Percentiles rank a stretch among this genome's conserved stretches.
These are phyloP conservation scores for Petrocephalus microphthalmus DNA, from an alignment of 2,113 vertebrate genomes.

Conservation along the genomic window DNA sequence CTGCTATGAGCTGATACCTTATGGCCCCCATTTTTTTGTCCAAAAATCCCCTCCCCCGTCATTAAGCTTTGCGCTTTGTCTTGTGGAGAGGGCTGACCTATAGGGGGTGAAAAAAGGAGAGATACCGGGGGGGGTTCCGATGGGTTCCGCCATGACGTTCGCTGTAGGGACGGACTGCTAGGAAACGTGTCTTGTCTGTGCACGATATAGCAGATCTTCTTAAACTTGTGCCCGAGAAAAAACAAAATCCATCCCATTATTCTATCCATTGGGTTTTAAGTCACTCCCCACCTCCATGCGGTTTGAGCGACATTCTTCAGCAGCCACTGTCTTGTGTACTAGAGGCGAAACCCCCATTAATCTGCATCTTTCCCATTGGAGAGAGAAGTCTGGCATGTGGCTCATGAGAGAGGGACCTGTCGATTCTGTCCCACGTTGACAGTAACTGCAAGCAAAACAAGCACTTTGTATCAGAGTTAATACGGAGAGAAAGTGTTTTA, in stretches of 20 bases:
- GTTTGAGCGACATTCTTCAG: slow-evolving; percentile 16
- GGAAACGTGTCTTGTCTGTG: slow-evolving; percentile 37
- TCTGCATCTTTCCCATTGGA: slow-evolving; percentile 34
- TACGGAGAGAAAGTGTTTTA: slow-evolving; percentile 15
- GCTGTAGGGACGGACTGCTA: slow-evolving; percentile 41
- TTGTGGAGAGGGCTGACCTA: slow-evolving; percentile 34
- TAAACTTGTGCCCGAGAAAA: slow-evolving; percentile 19
- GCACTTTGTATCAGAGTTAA: slow-evolving; percentile 26
- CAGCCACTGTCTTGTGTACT: slow-evolving; percentile 38
- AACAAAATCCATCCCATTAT: slow-evolving; percentile 37
- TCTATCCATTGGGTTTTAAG: slow-evolving; percentile 37
- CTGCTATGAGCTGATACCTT: slow-evolving; percentile 50
- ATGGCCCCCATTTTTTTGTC: slow-evolving; percentile 46
- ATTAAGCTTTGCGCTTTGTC: slow-evolving; percentile 21
- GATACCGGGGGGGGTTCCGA: neutral
- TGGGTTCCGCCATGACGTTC: slow-evolving; percentile 35
- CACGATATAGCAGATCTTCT: slow-evolving; percentile 51
- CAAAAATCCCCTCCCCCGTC: slow-evolving; percentile 17
- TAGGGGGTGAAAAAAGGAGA: slow-evolving; percentile 27
- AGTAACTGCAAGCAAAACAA: neutral
- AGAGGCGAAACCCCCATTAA: slow-evolving; percentile 33
- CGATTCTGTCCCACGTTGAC: neutral
- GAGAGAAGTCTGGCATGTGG: slow-evolving; percentile 25
- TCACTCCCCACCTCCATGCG: slow-evolving; percentile 5
- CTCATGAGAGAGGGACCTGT: slow-evolving; percentile 17